Conservation (phyloP, 2,888 invertebrate species). For the Limnephilus auricula region DNA sequence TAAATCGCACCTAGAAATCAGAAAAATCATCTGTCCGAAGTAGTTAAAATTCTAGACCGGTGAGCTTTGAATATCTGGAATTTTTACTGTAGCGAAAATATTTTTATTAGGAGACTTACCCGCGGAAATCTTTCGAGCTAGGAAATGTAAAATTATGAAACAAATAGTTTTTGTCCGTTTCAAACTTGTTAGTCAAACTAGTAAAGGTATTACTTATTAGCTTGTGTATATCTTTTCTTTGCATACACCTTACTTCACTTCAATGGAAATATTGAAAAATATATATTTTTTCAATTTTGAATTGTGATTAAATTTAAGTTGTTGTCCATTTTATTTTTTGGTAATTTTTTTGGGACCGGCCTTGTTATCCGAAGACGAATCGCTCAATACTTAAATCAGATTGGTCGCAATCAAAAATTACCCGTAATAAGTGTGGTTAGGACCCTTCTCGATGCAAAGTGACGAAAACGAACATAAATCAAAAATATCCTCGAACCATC, state of each 20-base stretch:
- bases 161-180: no score
- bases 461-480: slow-evolving; percentile 38
- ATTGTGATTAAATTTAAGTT: neutral
- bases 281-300: no score
- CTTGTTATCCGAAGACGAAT: neutral
- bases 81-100: no score
- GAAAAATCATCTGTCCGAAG: neutral
- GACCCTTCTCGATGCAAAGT: neutral
- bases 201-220: no score
- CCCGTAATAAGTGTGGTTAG: slow-evolving; percentile 3
- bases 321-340: neutral
- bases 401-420: neutral
- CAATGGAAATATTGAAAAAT: neutral
- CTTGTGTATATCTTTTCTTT: no score
- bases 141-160: no score
- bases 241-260: no score
- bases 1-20: neutral
- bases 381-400: neutral
- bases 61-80: neutral
- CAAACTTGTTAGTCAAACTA: no score
- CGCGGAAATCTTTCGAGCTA: no score
- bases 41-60: neutral
- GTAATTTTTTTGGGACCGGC: neutral
- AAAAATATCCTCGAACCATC: slow-evolving; percentile 39
- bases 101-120: no score